Base-by-base conservation (phyloP, 2,113 vertebrate species). In the Platycercus adscitus region DNA sequence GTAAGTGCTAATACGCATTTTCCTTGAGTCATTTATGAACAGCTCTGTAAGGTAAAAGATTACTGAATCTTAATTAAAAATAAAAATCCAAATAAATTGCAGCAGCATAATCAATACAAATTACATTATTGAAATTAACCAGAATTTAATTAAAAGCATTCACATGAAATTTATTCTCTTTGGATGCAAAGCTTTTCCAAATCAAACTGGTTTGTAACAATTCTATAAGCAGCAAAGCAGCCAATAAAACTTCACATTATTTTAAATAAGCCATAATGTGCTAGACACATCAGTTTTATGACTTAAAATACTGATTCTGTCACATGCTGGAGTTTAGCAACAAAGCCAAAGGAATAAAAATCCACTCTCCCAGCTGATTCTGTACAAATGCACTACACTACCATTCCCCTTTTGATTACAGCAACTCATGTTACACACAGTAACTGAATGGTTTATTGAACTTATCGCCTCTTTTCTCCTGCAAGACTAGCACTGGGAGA, bases 31-130 rank as follows among this genome's bases (percentile, higher is more conserved):
- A 86, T 65, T 97, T 95, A 71, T 82, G 13, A 96, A 91, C 47
- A 97, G 47, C 41, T 95, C 87, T 94, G 64, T 47, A 96, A 97
- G 65, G 85, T 96, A 95, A 96, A 96, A 95, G 69, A 96, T 88
- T 87, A 94, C 82, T 61, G 81, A 93, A 88, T 81, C 55, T 75
- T 95, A 97, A 97, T 93, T 97, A 96, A 93, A 97, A 95, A 92
- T 85, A 95, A 95, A 96, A 96, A 68, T 61, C 78, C 17, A 92
- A 93, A 90, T 88, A 26, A 94, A 96, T 68, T 81, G 76, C 33
- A 89, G 77, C 39, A 92, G 80, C 39, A 97, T 87, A 97, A 97
- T 96, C 96, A 97, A 96, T 95, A 96, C 66, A 89, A 97, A 97
- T 95, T 93, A 91, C 79, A 92, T 94, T 90, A 96, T 94, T 96